Evolutionary conservation across 2,888 invertebrate genomes (phyloP).

Genomic region (Parnassius orleans): DNA sequence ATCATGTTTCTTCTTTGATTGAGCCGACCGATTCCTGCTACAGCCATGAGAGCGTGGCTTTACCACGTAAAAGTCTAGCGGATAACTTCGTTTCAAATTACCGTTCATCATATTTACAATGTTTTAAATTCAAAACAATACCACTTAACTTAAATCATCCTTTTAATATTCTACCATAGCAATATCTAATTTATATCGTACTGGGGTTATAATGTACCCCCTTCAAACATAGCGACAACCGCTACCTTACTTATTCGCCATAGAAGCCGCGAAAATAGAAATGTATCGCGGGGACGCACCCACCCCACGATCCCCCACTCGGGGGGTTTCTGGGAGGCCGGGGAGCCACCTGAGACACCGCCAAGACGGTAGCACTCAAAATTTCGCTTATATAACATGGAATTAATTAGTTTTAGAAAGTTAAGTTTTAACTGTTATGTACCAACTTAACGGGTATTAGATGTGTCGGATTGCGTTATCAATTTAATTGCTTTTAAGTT

Average conservation of each 20-base stretch:
- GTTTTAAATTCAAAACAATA: too few species aligned
- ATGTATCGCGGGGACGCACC: slow-evolving; percentile 30
- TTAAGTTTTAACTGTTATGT: slow-evolving; percentile 42
- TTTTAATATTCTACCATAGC: too few species aligned
- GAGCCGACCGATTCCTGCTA: too few species aligned
- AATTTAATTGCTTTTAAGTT: slow-evolving; percentile 16
- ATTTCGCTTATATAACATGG: slow-evolving; percentile 50
- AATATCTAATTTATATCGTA: too few species aligned
- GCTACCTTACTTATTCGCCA: slow-evolving; percentile 46
- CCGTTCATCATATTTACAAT: too few species aligned
- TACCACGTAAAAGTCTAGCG: too few species aligned
- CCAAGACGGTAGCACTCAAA: slow-evolving; percentile 63
- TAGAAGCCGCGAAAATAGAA: slow-evolving; percentile 53
- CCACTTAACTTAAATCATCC: too few species aligned
- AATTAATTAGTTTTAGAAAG: slow-evolving; percentile 52
- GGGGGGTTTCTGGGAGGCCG: slow-evolving; percentile 20
- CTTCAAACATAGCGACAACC: slow-evolving; percentile 29
- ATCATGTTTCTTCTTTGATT: too few species aligned
- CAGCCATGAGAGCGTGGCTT: too few species aligned
- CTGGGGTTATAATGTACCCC: background rate
- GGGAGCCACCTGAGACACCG: slow-evolving; percentile 57
- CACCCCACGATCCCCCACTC: slow-evolving; percentile 34
- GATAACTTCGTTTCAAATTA: too few species aligned
- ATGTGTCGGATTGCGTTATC: slow-evolving; percentile 13
- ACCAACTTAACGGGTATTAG: slow-evolving; percentile 15